These are phyloP conservation scores for Morinoia aosen DNA, from an alignment of 2,888 invertebrate species.

Conservation along the genomic window DNA sequence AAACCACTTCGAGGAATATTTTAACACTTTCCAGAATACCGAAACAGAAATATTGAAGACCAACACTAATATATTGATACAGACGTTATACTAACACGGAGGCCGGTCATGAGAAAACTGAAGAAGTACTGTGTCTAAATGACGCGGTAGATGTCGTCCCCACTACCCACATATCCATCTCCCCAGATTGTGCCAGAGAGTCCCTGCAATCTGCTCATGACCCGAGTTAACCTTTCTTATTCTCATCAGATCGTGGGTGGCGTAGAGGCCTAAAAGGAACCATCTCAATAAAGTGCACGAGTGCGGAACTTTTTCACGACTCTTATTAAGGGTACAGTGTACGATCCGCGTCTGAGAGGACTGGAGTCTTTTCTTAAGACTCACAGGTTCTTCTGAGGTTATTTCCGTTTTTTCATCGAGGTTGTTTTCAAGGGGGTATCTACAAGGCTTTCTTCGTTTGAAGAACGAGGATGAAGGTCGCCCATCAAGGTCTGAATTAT, in stretches of 20 bases:
- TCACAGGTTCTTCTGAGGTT: not conserved
- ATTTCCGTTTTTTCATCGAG: no score
- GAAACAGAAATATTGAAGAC: no score
- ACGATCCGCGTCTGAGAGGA: not conserved
- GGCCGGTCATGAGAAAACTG: not conserved
- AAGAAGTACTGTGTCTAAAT: not conserved
- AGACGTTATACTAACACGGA: not conserved
- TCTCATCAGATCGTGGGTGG: constrained; percentile 46
- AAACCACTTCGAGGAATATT: not conserved
- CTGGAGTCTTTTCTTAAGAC: not conserved
- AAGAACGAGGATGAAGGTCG: not conserved
- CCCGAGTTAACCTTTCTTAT: constrained; percentile 36
- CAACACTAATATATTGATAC: no score
- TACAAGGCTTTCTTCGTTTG: not conserved
- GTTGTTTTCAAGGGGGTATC: not conserved
- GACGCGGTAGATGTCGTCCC: not conserved
- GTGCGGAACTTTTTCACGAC: constrained; percentile 17
- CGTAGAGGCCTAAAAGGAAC: not conserved
- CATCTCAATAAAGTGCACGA: constrained; percentile 10
- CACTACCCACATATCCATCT: not conserved
- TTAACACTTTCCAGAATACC: not conserved
- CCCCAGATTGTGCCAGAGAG: not conserved
- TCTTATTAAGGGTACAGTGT: constrained; percentile 6
- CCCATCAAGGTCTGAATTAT: not conserved
- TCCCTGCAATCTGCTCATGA: not conserved